Percentiles rank a stretch among this genome's conserved stretches.
Evolutionary conservation across 1,140 invertebrate genomes (phyloP).

Genomic region (Brachionus calyciflorus): DNA sequence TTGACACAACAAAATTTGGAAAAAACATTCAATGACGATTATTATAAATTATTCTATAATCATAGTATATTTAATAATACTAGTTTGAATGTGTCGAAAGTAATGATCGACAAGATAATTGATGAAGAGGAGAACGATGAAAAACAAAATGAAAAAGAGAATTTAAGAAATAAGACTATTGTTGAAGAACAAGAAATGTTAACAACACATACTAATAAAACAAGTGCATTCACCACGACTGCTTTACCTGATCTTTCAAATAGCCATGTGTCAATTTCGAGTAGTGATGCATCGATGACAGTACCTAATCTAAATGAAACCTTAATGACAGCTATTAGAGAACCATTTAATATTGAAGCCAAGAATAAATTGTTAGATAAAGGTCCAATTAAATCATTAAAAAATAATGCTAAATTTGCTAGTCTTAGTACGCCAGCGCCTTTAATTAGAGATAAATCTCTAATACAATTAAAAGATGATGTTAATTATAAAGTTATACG

Average conservation of each 20-base stretch:
- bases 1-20: conserved; percentile 12
- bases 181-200: conserved; percentile 1
- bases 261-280: not conserved
- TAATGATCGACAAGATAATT: not conserved
- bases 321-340: conserved; percentile 29
- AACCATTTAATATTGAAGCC: conserved; percentile 41
- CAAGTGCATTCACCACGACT: not conserved
- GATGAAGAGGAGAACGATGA: not conserved
- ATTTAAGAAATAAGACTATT: not conserved
- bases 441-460: conserved; percentile 8
- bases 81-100: conserved; percentile 9
- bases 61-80: conserved; percentile 29
- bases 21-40: conserved; percentile 4
- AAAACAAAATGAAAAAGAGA: not conserved
- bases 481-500: conserved; percentile 11
- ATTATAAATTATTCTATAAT: conserved; percentile 24
- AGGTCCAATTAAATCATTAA: not conserved
- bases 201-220: not conserved
- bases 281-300: not conserved
- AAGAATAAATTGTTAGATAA: conserved; percentile 40
- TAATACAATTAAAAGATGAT: not conserved
- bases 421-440: not conserved
- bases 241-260: not conserved
- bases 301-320: conserved; percentile 39
- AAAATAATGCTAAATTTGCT: conserved; percentile 33